Evolutionary conservation across 2,797 vertebrate genomes (phyloP).

Genomic region (Liparis tanakae): DNA sequence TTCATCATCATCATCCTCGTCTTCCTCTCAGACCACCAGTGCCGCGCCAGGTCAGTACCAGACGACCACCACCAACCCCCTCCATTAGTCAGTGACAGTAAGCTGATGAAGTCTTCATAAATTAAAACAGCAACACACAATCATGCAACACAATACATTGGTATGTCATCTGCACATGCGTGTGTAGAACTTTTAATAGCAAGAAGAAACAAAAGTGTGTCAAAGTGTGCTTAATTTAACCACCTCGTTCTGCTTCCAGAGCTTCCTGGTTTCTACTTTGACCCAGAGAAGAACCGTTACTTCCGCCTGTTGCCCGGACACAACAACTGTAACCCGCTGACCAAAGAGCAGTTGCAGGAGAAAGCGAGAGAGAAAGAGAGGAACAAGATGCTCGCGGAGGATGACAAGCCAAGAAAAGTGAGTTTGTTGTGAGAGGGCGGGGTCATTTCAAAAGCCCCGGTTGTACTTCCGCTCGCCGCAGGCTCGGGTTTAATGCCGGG

Average conservation of each 20-base stretch:
- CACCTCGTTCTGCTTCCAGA: slow-evolving; percentile 76
- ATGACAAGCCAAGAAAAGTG: slow-evolving; percentile 88
- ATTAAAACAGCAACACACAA: background rate
- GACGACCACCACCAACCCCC: too few species aligned
- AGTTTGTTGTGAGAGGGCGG: background rate
- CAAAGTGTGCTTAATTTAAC: background rate
- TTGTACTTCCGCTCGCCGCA: background rate
- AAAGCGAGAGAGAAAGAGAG: slow-evolving; percentile 87
- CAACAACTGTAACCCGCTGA: slow-evolving; percentile 98
- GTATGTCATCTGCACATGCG: background rate
- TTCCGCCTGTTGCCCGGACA: slow-evolving; percentile 95
- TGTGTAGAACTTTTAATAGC: background rate
- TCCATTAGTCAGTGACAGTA: background rate
- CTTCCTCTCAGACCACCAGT: slow-evolving; percentile 61
- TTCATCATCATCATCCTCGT: slow-evolving; percentile 37
- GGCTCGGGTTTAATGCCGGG: background rate
- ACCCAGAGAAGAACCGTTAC: slow-evolving; percentile 95
- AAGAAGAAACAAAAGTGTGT: too few species aligned
- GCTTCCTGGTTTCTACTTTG: slow-evolving; percentile 96
- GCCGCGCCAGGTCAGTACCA: slow-evolving; percentile 85
- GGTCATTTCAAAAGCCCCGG: background rate
- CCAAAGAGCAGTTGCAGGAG: slow-evolving; percentile 87
- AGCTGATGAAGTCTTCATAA: too few species aligned
- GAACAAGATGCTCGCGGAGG: slow-evolving; percentile 87
- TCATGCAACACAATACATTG: too few species aligned